phyloP scores from a whole-genome alignment of 2,113 vertebrate genomes.

The Butorides virescens region DNA sequence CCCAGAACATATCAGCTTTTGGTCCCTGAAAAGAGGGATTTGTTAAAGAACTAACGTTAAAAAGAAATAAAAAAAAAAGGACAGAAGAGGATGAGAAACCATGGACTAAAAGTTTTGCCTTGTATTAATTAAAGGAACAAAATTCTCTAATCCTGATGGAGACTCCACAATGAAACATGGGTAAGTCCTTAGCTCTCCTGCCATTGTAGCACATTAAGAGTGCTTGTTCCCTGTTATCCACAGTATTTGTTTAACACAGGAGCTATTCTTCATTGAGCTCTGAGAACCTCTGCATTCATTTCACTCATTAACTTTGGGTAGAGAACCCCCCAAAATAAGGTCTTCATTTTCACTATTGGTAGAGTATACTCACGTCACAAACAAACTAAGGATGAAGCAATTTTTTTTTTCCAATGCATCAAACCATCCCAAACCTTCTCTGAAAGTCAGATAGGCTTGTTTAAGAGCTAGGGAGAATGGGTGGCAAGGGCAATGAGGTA shows the following conservation, averaged over 20 bases:
- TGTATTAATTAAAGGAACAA: slow-evolving; percentile 63
- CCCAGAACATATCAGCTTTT: slow-evolving; percentile 75
- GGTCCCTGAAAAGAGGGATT: slow-evolving; percentile 77
- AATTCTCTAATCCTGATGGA: slow-evolving; percentile 18
- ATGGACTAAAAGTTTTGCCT: slow-evolving; percentile 55
- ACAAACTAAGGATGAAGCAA: neutral
- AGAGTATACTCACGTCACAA: neutral
- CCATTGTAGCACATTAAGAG: neutral
- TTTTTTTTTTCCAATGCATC: neutral
- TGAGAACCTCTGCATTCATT: slow-evolving; percentile 5
- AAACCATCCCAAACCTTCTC: neutral
- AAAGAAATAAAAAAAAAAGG: slow-evolving; percentile 56
- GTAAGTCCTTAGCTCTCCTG: neutral
- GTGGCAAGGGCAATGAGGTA: neutral
- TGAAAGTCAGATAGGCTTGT: neutral
- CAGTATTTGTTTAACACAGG: slow-evolving; percentile 29
- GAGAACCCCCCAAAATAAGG: neutral
- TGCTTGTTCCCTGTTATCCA: neutral
- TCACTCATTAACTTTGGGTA: neutral
- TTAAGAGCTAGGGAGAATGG: neutral
- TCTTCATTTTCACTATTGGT: neutral
- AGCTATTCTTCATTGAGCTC: neutral
- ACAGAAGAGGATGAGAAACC: slow-evolving; percentile 56
- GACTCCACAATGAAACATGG: neutral
- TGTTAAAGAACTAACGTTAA: slow-evolving; percentile 71